Evolutionary conservation across 2,888 invertebrate species (phyloP).

Genomic region (Tetragonisca angustula): DNA sequence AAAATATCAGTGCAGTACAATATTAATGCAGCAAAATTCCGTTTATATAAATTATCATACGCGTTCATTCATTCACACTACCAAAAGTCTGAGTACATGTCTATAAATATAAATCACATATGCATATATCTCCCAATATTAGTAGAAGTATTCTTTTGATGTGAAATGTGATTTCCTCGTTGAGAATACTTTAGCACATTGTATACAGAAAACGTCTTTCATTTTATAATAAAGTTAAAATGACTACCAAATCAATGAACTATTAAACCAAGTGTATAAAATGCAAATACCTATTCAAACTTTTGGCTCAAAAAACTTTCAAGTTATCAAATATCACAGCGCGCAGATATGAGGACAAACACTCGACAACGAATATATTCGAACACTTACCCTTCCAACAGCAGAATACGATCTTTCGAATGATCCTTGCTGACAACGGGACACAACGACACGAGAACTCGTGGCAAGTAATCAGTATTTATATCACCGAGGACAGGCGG

Average conservation of each 20-base stretch:
- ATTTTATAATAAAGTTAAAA: too few species aligned
- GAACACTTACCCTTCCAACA: constrained; percentile 35
- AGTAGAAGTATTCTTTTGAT: too few species aligned
- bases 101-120: too few species aligned
- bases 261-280: too few species aligned
- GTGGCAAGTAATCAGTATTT: constrained; percentile 1
- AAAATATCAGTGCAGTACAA: too few species aligned
- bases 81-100: too few species aligned
- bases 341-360: background rate
- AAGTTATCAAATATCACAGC: background rate
- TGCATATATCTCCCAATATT: too few species aligned
- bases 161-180: too few species aligned
- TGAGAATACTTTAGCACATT: too few species aligned
- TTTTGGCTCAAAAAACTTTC: background rate
- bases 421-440: background rate
- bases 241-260: too few species aligned
- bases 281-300: too few species aligned
- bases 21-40: background rate
- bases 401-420: background rate
- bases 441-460: background rate
- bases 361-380: background rate
- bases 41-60: background rate
- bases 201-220: too few species aligned
- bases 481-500: constrained; percentile 23
- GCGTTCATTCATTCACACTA: background rate